Evolutionary conservation across 2,888 invertebrate species (phyloP).

Genomic region (Chrysina gloriosa): DNA sequence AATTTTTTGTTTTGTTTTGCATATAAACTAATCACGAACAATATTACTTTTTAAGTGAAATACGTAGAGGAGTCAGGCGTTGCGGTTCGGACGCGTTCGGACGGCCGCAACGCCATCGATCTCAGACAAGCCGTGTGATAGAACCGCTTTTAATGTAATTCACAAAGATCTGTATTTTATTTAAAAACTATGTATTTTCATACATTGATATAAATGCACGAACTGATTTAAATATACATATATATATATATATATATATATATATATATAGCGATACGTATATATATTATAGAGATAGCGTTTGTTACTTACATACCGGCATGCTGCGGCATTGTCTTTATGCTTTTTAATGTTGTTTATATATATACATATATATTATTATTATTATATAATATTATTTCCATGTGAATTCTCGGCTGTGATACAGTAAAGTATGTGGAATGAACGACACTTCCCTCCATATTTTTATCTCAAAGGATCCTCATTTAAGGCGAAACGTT

Average conservation of each 20-base stretch:
- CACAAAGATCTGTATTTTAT: constrained; percentile 64
- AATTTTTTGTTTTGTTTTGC: constrained; percentile 32
- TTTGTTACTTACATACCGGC: constrained; percentile 59
- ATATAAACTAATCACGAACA: constrained; percentile 55
- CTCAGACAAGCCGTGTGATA: constrained; percentile 65
- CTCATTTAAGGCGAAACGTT: constrained; percentile 47
- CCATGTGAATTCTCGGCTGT: constrained; percentile 67
- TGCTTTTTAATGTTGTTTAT: constrained; percentile 58
- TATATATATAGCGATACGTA: too few relatives aligned
- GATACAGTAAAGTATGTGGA: constrained; percentile 65
- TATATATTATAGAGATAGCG: constrained; percentile 48
- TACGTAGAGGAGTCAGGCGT: constrained; percentile 53
- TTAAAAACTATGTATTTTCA: constrained; percentile 56
- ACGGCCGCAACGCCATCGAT: constrained; percentile 60
- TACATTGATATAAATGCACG: constrained; percentile 56
- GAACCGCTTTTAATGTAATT: constrained; percentile 64
- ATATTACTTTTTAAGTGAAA: constrained; percentile 54
- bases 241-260: too few relatives aligned
- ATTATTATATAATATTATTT: constrained; percentile 53
- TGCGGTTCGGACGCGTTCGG: constrained; percentile 22
- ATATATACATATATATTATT: constrained; percentile 47
- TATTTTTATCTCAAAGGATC: constrained; percentile 52
- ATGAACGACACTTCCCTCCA: constrained; percentile 63
- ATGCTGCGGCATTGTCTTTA: constrained; percentile 54
- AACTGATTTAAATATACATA: constrained; percentile 56